phyloP scores from a whole-genome alignment of 2,113 vertebrate genomes.

The Gallinago undulata region DNA sequence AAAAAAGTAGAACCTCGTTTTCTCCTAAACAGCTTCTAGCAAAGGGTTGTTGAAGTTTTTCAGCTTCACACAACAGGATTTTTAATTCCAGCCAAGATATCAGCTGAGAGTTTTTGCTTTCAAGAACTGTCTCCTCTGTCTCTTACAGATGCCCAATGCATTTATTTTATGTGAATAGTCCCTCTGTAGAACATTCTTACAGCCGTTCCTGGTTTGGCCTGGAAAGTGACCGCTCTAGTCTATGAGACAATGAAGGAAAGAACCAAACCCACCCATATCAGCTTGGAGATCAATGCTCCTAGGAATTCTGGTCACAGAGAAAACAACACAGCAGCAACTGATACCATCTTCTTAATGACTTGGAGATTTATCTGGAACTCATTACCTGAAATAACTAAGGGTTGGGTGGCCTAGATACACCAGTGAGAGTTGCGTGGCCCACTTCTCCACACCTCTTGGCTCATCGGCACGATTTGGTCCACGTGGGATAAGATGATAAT shows the following conservation, averaged over 20 bases:
- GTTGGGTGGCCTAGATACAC: not conserved
- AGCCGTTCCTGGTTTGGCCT: not conserved
- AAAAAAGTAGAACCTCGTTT: not conserved
- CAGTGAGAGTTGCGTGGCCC: not conserved
- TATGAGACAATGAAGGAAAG: not conserved
- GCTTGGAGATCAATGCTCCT: not conserved
- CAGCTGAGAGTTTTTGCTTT: not conserved
- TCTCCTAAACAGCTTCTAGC: not conserved
- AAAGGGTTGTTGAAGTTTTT: not conserved
- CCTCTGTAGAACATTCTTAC: not conserved
- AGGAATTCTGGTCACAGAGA: not conserved
- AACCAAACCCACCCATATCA: not conserved
- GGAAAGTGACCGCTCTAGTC: not conserved
- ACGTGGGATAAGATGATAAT: not conserved
- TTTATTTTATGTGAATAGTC: not conserved
- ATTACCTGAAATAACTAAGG: constrained; percentile 12
- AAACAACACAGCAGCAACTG: not conserved
- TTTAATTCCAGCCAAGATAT: not conserved
- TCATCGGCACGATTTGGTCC: not conserved
- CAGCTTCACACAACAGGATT: not conserved
- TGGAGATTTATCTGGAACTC: constrained; percentile 13
- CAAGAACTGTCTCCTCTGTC: not conserved
- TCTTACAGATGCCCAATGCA: not conserved
- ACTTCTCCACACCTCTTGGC: not conserved
- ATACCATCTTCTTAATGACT: not conserved